Percentiles rank a stretch among this genome's conserved stretches.
Evolutionary conservation across 2,888 invertebrate species (phyloP).

Genomic region (Oeneis ivallda): DNA sequence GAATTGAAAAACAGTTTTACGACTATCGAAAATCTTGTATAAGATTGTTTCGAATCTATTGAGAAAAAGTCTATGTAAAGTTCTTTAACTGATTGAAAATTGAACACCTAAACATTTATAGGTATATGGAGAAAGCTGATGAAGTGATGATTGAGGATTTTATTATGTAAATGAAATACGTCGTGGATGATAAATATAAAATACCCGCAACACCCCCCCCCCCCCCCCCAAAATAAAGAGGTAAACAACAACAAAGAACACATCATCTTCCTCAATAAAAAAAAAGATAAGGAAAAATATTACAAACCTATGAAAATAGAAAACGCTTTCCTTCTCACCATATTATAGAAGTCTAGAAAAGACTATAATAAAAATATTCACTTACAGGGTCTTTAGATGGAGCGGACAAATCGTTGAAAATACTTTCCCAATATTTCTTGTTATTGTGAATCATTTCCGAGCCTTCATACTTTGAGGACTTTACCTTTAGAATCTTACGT

Average conservation of each 20-base stretch:
- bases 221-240: too few relatives aligned
- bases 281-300: too few relatives aligned
- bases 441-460: slow-evolving; percentile 56
- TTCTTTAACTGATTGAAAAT: neutral
- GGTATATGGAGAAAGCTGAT: too few relatives aligned
- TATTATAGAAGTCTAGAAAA: neutral
- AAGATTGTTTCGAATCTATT: neutral
- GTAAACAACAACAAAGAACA: too few relatives aligned
- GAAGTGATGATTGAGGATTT: too few relatives aligned
- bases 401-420: slow-evolving; percentile 55
- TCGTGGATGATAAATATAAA: too few relatives aligned
- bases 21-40: neutral
- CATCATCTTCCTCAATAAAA: too few relatives aligned
- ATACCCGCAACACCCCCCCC: too few relatives aligned
- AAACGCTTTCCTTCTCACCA: too few relatives aligned
- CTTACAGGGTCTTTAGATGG: slow-evolving; percentile 48
- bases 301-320: too few relatives aligned
- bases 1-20: slow-evolving; percentile 7
- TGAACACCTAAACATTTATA: too few relatives aligned
- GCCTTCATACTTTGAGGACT: slow-evolving; percentile 57
- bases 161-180: too few relatives aligned
- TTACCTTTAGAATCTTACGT: slow-evolving; percentile 57
- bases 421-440: slow-evolving; percentile 64
- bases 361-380: slow-evolving; percentile 17
- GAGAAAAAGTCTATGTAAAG: neutral